Conservation (phyloP, 2,797 vertebrate genomes). For the Lutjanus campechanus region DNA sequence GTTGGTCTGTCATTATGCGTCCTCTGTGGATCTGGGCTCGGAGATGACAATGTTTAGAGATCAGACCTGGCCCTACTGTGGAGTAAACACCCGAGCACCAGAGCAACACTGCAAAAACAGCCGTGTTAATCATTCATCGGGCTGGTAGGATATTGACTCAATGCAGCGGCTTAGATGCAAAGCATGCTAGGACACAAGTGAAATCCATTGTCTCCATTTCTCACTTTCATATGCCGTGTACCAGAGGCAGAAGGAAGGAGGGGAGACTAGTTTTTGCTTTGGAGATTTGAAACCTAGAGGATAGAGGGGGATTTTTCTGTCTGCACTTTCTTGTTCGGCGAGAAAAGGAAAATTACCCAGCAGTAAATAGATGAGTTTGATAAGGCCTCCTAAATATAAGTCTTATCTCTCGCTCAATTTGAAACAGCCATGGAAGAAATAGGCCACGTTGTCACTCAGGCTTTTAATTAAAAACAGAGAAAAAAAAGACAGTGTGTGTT, state of each 20-base stretch:
- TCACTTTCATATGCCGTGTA: constrained; percentile 52
- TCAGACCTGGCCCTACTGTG: constrained; percentile 52
- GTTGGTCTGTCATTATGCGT: constrained; percentile 69
- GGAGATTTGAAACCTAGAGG: constrained; percentile 69
- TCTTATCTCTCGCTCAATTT: constrained; percentile 81
- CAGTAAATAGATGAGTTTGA: constrained; percentile 82
- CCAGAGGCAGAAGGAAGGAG: constrained; percentile 27
- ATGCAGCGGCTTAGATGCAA: constrained; percentile 61
- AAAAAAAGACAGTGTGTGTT: constrained; percentile 21
- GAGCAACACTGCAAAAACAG: constrained; percentile 48
- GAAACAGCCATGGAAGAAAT: constrained; percentile 81
- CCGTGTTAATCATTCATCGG: constrained; percentile 60
- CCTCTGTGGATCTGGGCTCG: constrained; percentile 51
- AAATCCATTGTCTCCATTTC: constrained; percentile 67
- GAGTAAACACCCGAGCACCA: constrained; percentile 48
- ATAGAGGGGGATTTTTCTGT: constrained; percentile 62
- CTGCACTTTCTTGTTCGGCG: constrained; percentile 64
- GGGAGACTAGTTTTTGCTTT: constrained; percentile 57
- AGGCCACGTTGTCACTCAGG: constrained; percentile 80
- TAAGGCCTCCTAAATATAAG: constrained; percentile 82
- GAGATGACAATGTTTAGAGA: constrained; percentile 68
- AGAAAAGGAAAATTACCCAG: constrained; percentile 77
- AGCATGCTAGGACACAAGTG: constrained; percentile 53
- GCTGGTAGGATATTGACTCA: constrained; percentile 58
- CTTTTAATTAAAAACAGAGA: constrained; percentile 83